Evolutionary conservation across 2,113 vertebrate species (phyloP), one percentile per base, ranked within the genome.

Genomic region (Chlorodrepanis virens): DNA sequence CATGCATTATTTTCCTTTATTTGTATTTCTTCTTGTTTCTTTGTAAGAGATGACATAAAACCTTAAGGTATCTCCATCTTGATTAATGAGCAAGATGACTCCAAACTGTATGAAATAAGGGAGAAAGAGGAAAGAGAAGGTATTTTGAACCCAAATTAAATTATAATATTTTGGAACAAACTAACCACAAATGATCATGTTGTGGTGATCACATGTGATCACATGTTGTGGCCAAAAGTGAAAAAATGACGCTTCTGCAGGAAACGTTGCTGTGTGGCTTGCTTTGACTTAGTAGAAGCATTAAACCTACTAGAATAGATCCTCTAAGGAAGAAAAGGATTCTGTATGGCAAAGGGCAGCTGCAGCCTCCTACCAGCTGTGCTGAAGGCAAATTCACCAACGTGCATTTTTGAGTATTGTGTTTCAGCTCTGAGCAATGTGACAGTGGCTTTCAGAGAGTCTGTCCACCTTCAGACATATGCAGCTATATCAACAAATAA

Each of bases 1-100:
- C 79, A 77, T 81, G 56, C 50, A 70, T 93, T 96, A 83, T 83
- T 92, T 96, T 93, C 40, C 92, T 94, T 87, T 88, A 75, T 86
- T 93, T 88, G 12, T 96, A 71, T 74, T 92, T 86, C 35, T 75
- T 27, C 63, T 76, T 69, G 24, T 83, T 94, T 86, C 64, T 0
- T 0, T 74, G 40, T 71, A 63, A 94, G 35, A 88, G 60, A 87
- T 74, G 10, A 94, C 87, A 72, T 68, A 70, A 91, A 96, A 64
- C 49, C 40, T 68, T 52, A 56, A 68, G 44, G 68, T 90, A 80
- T 63, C 37, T 80, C 12, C 1, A 22, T 67, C 42, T 83, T 52
- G 39, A 54, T 81, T 77, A 90, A 74, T 52, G 61, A 88, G 29
- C 42, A 92, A 90, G 42, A 80, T 13, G 56, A 53, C 59, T 74